phyloP scores from a whole-genome alignment of 2,888 invertebrate species.

The Eucera pruinosa region DNA sequence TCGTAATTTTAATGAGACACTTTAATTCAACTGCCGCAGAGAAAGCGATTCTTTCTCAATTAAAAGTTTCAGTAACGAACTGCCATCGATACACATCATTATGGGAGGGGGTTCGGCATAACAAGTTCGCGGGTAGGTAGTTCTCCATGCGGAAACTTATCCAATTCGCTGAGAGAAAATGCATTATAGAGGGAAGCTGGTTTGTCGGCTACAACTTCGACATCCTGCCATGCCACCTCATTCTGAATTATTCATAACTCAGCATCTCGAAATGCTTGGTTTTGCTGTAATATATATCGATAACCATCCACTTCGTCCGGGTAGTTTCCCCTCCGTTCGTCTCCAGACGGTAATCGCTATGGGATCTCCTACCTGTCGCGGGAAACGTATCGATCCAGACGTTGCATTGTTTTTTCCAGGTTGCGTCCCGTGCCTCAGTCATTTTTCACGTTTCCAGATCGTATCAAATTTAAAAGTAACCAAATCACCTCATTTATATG shows the following conservation, averaged over 20 bases:
- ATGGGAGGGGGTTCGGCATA: background rate
- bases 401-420: slow-evolving; percentile 15
- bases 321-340: slow-evolving; percentile 22
- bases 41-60: background rate
- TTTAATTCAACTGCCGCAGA: background rate
- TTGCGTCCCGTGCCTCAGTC: background rate
- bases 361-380: slow-evolving; percentile 20
- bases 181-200: slow-evolving; percentile 32
- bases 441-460: background rate
- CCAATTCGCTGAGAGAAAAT: slow-evolving; percentile 26
- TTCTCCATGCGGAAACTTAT: slow-evolving; percentile 34
- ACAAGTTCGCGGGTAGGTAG: slow-evolving; percentile 1
- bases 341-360: slow-evolving; percentile 39
- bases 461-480: background rate
- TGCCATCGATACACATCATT: slow-evolving; percentile 17
- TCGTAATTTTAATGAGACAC: background rate
- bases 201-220: slow-evolving; percentile 51
- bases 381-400: slow-evolving; percentile 37
- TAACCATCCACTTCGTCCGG: slow-evolving; percentile 51
- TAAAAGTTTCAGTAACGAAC: slow-evolving; percentile 12
- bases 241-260: slow-evolving; percentile 63
- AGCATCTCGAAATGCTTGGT: slow-evolving; percentile 38
- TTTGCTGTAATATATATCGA: slow-evolving; percentile 51
- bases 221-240: slow-evolving; percentile 35
- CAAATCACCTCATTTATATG: background rate